A percentile compares a stretch with the other conserved stretches of the same genome.
Conservation (phyloP, 2,797 vertebrate genomes). For the Fringilla coelebs region DNA sequence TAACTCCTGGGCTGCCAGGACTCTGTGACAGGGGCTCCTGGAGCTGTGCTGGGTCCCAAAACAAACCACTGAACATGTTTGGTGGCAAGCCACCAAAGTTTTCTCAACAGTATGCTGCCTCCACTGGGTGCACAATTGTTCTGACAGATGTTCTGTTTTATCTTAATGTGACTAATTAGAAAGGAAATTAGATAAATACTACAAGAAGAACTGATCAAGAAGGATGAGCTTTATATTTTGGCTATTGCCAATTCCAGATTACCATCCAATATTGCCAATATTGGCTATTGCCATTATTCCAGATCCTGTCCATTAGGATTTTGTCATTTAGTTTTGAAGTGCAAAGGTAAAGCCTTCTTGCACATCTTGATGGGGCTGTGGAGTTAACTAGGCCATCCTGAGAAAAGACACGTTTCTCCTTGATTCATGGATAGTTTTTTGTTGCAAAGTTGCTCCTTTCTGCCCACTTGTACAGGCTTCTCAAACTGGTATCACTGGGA, state of each 20-base stretch:
- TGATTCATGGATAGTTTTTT: not conserved
- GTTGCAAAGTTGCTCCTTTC: not conserved
- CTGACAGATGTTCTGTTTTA: not conserved
- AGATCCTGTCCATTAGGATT: not conserved
- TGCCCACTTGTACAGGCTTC: not conserved
- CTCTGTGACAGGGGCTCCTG: not conserved
- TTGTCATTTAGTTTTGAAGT: not conserved
- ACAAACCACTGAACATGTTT: accelerated
- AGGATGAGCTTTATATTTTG: not conserved
- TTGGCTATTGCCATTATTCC: not conserved
- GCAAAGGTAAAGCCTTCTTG: not conserved
- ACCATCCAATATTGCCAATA: not conserved
- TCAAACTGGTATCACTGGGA: not conserved
- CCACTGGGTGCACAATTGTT: not conserved
- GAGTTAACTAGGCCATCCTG: not conserved
- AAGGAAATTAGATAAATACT: not conserved
- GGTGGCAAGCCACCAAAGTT: not conserved
- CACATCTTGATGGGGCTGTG: not conserved
- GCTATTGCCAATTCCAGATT: not conserved
- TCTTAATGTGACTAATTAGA: not conserved
- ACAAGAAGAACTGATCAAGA: not conserved
- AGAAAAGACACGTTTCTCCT: not conserved
- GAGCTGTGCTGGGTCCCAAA: not conserved
- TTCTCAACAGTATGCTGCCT: not conserved
- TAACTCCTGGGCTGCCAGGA: not conserved